Evolutionary conservation across 1,140 invertebrate genomes (phyloP), one percentile per base, ranked within the genome.

Genomic region (Tetramorium parvispinum): DNA sequence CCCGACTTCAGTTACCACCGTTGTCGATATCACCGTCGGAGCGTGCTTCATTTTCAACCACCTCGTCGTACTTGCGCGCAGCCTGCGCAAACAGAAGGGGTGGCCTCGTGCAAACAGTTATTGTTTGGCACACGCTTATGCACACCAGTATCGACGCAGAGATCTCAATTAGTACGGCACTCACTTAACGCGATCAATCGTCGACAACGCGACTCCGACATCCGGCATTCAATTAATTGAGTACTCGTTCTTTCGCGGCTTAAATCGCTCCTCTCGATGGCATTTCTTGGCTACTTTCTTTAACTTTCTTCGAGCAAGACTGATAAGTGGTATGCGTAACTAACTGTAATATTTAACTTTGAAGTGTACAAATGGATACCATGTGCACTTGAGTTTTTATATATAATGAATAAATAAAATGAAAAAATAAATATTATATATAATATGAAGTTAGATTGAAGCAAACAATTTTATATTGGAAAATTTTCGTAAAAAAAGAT

Each of bases 41-140:
- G 79, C 79, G 76, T 85, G 53, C 66, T 83, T 71, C 51, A 66
- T 70, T 87, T 87, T 53, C 86, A 49, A 85, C 65, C 79, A 85
- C 49, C 75, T 88, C 88, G 66, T 76, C 86, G 68, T 77, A 78
- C 77, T 91, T 86, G 92, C 88, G 81, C 85, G 46, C 91, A 88
- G 90, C 90, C 92, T 94, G 87, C 83, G 92, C 93, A 94, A 94
- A 95, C 92, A 94, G 91, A 94, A 93, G 91, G 94, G 94, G 94
- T 94, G 93, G 92, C 93, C 93, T 93, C 93, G 88, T 92, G 91
- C 91, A 94, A 95, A 95, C 93, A 94, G 89, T 94, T 94, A 94
- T 95, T 94, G 94, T 95, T 93, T 93, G 92, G 88, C 71, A 89
- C 87, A 81, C 85, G 90, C 89, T 89, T 85, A 86, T 90, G 87